Evolutionary conservation across 1,140 invertebrate species (phyloP).

Genomic region (Drosophila ogumai): DNA sequence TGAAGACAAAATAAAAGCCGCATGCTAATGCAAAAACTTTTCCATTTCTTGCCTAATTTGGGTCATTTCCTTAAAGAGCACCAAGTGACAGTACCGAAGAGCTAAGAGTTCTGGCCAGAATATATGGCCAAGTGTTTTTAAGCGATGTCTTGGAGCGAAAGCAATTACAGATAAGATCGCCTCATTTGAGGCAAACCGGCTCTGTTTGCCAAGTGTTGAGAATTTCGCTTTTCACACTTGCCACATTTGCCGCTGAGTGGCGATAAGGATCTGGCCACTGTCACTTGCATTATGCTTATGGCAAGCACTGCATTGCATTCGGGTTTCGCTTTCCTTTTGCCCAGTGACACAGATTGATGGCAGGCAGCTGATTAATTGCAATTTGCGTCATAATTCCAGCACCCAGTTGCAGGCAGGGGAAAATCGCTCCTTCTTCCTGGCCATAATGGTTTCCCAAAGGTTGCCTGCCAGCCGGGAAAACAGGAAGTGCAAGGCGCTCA

Average conservation of each 20-base stretch:
- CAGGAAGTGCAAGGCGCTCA: conserved; percentile 64
- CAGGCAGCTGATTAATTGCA: conserved; percentile 47
- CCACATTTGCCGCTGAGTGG: conserved; percentile 25
- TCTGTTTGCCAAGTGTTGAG: conserved; percentile 69
- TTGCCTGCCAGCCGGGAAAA: conserved; percentile 26
- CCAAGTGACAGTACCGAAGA: conserved; percentile 11
- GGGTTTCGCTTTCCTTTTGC: conserved; percentile 77
- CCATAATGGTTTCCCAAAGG: conserved; percentile 51
- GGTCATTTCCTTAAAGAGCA: conserved; percentile 80
- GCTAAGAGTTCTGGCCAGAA: conserved; percentile 2
- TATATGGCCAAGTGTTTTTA: conserved; percentile 11
- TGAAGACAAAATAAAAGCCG: conserved; percentile 63
- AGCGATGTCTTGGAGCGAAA: conserved; percentile 61
- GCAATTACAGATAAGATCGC: conserved; percentile 81
- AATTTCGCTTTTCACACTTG: conserved; percentile 80
- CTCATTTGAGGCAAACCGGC: conserved; percentile 54
- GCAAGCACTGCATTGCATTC: conserved; percentile 16
- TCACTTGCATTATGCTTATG: conserved; percentile 38
- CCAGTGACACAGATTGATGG: conserved; percentile 75
- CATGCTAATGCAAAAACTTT: conserved; percentile 76
- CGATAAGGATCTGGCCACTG: conserved; percentile 55
- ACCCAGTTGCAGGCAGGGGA: conserved; percentile 4
- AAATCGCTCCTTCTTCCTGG: conserved; percentile 10
- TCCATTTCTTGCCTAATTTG: conserved; percentile 67
- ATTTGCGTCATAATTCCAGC: conserved; percentile 50